phyloP scores from a whole-genome alignment of 2,113 vertebrate species.

The Cyanocitta stelleri region DNA sequence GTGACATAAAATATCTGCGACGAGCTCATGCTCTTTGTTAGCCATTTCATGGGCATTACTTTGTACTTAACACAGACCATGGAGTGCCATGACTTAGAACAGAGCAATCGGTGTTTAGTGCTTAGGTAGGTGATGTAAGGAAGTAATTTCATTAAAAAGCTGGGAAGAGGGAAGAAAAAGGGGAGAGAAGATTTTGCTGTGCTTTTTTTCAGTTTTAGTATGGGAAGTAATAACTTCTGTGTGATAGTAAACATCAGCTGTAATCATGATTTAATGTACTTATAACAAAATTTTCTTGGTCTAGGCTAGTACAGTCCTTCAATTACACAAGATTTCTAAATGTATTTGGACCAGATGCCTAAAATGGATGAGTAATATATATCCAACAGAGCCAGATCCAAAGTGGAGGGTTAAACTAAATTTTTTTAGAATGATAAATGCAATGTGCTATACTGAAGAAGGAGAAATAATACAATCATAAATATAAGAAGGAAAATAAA shows the following conservation, averaged over 20 bases:
- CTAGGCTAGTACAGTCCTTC: neutral
- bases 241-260: neutral
- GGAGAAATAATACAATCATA: neutral
- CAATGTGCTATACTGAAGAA: neutral
- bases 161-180: rapidly evolving
- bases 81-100: neutral
- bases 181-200: neutral
- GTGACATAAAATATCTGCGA: neutral
- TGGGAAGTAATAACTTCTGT: neutral
- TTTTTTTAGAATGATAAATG: neutral
- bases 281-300: neutral
- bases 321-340: neutral
- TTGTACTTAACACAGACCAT: neutral
- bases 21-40: rapidly evolving
- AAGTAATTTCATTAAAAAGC: neutral
- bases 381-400: neutral
- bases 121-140: neutral
- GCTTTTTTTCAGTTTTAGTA: neutral
- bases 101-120: neutral
- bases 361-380: neutral
- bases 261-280: neutral
- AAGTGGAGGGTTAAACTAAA: neutral
- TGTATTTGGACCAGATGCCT: neutral
- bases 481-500: neutral
- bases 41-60: neutral